Conservation (phyloP, 1,140 invertebrate genomes). For the Achatina immaculata region DNA sequence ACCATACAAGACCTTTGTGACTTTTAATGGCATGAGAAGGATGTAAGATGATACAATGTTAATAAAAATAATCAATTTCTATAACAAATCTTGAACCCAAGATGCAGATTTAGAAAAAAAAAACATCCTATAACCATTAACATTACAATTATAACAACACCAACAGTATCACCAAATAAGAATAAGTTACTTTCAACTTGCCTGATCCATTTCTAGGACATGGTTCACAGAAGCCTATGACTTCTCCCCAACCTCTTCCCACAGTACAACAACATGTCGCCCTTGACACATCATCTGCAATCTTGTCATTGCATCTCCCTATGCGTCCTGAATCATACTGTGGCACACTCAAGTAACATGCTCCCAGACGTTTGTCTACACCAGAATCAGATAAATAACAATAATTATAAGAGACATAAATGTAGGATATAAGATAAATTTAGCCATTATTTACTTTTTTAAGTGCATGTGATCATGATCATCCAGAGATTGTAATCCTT, state of each 20-base stretch:
- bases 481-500: too few species aligned
- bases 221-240: slow-evolving; percentile 77
- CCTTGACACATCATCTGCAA: slow-evolving; percentile 78
- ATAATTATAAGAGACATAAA: background rate
- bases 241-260: slow-evolving; percentile 85
- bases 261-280: slow-evolving; percentile 89
- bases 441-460: too few species aligned
- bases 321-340: slow-evolving; percentile 65
- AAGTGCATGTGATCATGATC: too few species aligned
- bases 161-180: too few species aligned
- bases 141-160: too few species aligned
- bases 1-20: too few species aligned
- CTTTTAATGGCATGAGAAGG: too few species aligned
- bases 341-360: slow-evolving; percentile 81
- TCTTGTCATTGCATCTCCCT: slow-evolving; percentile 73
- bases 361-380: slow-evolving; percentile 82
- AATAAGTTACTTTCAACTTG: slow-evolving; percentile 50
- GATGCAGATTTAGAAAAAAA: too few species aligned
- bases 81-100: too few species aligned
- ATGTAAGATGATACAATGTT: too few species aligned
- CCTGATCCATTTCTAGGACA: slow-evolving; percentile 77
- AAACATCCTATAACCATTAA: too few species aligned
- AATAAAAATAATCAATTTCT: too few species aligned
- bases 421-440: background rate
- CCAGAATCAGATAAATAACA: background rate